A percentile compares a stretch with the other conserved stretches of the same genome.
Evolutionary conservation across 2,888 invertebrate genomes (phyloP).

Genomic region (Invenusta paracnida): DNA sequence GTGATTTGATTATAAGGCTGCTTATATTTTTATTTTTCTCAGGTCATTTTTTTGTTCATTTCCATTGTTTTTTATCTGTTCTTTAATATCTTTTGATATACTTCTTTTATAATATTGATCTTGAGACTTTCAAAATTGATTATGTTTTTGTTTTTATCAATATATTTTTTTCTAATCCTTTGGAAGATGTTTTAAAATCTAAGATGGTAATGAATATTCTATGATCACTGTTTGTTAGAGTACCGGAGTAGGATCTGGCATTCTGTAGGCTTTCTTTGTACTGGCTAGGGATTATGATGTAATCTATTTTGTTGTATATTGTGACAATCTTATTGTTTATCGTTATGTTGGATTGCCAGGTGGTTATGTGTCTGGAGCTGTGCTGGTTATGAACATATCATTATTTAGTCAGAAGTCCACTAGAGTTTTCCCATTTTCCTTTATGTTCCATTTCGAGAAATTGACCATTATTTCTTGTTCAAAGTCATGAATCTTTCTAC

Average conservation of each 20-base stretch:
- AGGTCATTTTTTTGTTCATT: neutral
- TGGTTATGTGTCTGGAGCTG: slow-evolving; percentile 18
- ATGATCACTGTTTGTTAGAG: neutral
- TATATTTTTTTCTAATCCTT: neutral
- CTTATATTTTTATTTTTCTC: neutral
- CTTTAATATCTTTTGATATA: neutral
- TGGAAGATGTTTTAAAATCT: slow-evolving; percentile 1
- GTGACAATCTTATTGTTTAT: neutral
- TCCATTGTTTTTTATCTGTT: neutral
- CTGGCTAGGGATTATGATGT: neutral
- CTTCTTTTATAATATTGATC: neutral
- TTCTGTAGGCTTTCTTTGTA: neutral
- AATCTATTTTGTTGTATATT: slow-evolving; percentile 2
- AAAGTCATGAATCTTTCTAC: slow-evolving; percentile 8
- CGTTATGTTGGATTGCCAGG: slow-evolving; percentile 2
- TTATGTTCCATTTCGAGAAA: neutral
- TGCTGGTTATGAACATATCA: slow-evolving; percentile 2
- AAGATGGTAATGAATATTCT: neutral
- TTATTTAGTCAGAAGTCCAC: slow-evolving; percentile 3
- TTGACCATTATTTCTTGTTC: neutral
- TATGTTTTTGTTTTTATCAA: neutral
- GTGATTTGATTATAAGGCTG: neutral
- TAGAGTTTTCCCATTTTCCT: slow-evolving; percentile 1
- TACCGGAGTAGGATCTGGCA: slow-evolving; percentile 2
- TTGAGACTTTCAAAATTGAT: slow-evolving; percentile 17